These are phyloP conservation scores for Parambassis ranga DNA, from an alignment of 2,797 vertebrate genomes.

Conservation along the genomic window DNA sequence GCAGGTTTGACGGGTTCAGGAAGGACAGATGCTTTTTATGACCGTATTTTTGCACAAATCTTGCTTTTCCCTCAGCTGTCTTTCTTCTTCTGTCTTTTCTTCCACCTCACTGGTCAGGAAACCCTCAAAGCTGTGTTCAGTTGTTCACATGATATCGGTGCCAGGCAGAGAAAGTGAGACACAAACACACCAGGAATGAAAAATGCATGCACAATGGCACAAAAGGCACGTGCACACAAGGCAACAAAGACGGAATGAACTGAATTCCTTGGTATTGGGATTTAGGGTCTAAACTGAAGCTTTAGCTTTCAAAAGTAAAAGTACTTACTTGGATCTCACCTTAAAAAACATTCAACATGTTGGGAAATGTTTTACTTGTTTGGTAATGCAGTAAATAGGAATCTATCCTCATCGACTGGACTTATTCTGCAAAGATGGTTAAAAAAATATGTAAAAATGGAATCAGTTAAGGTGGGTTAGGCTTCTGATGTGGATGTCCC, in stretches of 20 bases:
- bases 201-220: background rate
- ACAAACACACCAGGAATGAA: background rate
- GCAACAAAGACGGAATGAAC: background rate
- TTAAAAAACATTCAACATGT: background rate
- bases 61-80: background rate
- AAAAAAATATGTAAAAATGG: no score
- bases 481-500: no score
- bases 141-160: slow-evolving; percentile 17
- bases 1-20: background rate
- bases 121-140: background rate
- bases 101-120: background rate
- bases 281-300: no score
- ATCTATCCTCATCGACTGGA: no score
- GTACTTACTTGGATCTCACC: background rate
- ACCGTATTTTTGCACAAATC: no score
- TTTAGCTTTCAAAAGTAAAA: no score
- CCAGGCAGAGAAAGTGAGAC: slow-evolving; percentile 4
- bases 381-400: no score
- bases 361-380: background rate
- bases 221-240: background rate
- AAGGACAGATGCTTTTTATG: no score
- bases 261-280: no score
- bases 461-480: no score
- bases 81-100: background rate
- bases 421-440: no score